Evolutionary conservation across 2,888 invertebrate genomes (phyloP).

Genomic region (Hypomecis atomaria): DNA sequence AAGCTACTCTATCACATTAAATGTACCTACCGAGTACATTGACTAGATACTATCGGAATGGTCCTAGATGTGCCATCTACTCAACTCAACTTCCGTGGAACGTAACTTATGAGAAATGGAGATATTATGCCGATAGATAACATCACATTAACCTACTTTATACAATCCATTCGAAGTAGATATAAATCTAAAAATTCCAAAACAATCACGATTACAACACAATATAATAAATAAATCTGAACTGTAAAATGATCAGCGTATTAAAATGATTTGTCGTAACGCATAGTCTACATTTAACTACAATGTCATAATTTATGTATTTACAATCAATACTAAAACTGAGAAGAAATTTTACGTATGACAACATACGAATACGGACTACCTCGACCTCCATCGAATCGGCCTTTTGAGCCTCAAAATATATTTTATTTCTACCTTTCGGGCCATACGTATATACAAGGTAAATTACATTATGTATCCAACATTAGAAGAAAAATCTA

Average conservation of each 20-base stretch:
- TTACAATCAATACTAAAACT: slow-evolving; percentile 77
- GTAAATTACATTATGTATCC: slow-evolving; percentile 76
- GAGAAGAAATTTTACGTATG: slow-evolving; percentile 73
- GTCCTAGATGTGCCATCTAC: slow-evolving; percentile 52
- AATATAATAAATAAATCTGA: slow-evolving; percentile 50
- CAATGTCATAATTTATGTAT: slow-evolving; percentile 69
- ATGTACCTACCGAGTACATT: slow-evolving; percentile 63
- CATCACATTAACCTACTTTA: slow-evolving; percentile 79
- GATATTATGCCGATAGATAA: slow-evolving; percentile 49
- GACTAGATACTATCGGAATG: slow-evolving; percentile 74
- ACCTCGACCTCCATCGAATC: slow-evolving; percentile 51
- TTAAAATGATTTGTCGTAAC: slow-evolving; percentile 56
- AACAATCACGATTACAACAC: slow-evolving; percentile 49
- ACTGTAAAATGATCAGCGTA: slow-evolving; percentile 57
- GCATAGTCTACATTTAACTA: slow-evolving; percentile 69
- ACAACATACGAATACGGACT: slow-evolving; percentile 66
- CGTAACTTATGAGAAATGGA: slow-evolving; percentile 41
- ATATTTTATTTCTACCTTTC: slow-evolving; percentile 69
- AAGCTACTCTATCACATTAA: slow-evolving; percentile 69
- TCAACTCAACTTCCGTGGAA: slow-evolving; percentile 40
- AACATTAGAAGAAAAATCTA: slow-evolving; percentile 70
- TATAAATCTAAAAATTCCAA: slow-evolving; percentile 38
- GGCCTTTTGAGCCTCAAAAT: slow-evolving; percentile 72
- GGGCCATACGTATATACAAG: slow-evolving; percentile 83
- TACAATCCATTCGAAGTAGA: slow-evolving; percentile 71